Evolutionary conservation across 2,113 vertebrate genomes (phyloP), one percentile per base, ranked within the genome.

Genomic region (Spea bombifrons): DNA sequence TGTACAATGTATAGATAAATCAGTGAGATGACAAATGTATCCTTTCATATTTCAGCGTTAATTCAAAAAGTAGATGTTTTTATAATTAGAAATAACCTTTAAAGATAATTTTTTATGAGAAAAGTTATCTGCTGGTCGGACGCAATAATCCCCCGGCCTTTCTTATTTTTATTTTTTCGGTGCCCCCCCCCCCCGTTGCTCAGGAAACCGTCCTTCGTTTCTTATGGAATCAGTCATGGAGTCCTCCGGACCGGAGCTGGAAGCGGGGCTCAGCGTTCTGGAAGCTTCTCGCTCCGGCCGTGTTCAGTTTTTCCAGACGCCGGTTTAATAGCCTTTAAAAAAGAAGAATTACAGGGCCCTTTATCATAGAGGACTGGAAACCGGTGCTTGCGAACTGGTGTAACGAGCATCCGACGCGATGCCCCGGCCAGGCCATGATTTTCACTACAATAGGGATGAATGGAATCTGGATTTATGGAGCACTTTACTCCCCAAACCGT

Each of bases 391-490:
- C 4, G 17, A 45, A 63, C 9, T 43, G 46, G 67, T 49, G 75
- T 8, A 63, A 55, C 49, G 12, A 43, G 53, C 44, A 47, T 46
- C 75, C 48, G 5, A 44, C 30, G 10, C 44, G 6, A 63, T 45
- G 57, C 55, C 5, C 67, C 30, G 53, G 9, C 44, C 69, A 46
- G 49, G 55, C 13, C 16, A 7, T 30, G 71, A 73, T 72, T 73
- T 65, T 53, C 77, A 53, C 76, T 70, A n/a, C 66, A 76, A 76
- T 59, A 53, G 66, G 52, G 67, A 71, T 63, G 57, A 44, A 63
- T 10, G 67, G 76, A 63, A 78, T 78, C 65, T 46, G 48, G 57
- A 78, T 71, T 64, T 71, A 71, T 70, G 50, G 66, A 61, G 53
- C 52, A 10, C 45, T 30, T 67, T 10, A 44, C 74, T 17, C 8